phyloP scores from a whole-genome alignment of 2,113 vertebrate species.

The Pangasianodon gigas region DNA sequence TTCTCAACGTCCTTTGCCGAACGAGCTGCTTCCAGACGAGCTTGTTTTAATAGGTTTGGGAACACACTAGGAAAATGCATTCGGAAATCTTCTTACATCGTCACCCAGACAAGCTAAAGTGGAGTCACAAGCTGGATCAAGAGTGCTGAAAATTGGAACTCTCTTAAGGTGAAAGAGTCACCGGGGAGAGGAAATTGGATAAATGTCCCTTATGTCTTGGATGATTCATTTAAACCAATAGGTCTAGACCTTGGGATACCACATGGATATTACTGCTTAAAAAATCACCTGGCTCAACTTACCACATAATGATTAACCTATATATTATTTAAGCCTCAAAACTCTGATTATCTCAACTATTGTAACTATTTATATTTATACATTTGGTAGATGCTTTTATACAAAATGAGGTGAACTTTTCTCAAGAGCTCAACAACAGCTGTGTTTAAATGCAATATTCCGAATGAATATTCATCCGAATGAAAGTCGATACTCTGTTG shows the following conservation, averaged over 20 bases:
- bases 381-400: not conserved
- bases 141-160: not conserved
- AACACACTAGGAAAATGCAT: slow-evolving; percentile 25
- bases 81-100: not conserved
- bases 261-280: not conserved
- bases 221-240: not conserved
- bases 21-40: slow-evolving; percentile 21
- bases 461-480: not conserved
- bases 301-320: not conserved
- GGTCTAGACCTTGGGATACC: not conserved
- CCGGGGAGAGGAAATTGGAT: not conserved
- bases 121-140: slow-evolving; percentile 8
- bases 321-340: not conserved
- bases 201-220: slow-evolving; percentile 1
- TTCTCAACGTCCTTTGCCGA: not conserved
- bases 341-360: not conserved
- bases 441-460: not conserved
- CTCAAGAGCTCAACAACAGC: not conserved
- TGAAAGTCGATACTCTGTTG: not conserved
- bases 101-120: slow-evolving; percentile 23
- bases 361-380: not conserved
- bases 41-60: slow-evolving; percentile 28
- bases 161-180: slow-evolving; percentile 33
- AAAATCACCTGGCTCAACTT: not conserved
- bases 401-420: not conserved